Percentiles rank a stretch among this genome's conserved stretches.
Evolutionary conservation across 1,140 invertebrate species (phyloP).

Genomic region (Aricia agestis): DNA sequence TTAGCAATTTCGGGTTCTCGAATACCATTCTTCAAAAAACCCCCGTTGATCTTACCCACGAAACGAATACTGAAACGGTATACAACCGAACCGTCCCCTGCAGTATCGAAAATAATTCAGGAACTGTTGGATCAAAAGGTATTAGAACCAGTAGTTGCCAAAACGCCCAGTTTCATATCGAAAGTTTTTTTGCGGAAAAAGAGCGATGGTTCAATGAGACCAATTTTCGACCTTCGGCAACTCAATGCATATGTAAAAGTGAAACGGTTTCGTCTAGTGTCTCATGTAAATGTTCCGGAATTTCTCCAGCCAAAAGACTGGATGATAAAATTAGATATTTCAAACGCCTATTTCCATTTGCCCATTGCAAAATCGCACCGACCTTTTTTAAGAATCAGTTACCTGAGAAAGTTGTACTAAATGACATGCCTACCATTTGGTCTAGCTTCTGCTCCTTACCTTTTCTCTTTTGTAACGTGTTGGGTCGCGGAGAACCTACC

Average conservation of each 20-base stretch:
- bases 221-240: conserved; percentile 22
- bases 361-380: conserved; percentile 17
- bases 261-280: conserved; percentile 20
- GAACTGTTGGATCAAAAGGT: not conserved
- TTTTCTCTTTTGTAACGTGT: conserved; percentile 26
- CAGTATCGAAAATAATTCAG: conserved; percentile 4
- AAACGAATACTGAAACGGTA: not conserved
- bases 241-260: conserved; percentile 21
- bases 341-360: conserved; percentile 24
- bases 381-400: conserved; percentile 21
- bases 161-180: conserved; percentile 19
- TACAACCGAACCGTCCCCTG: not conserved
- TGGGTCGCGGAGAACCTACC: conserved; percentile 29
- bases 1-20: conserved; percentile 1
- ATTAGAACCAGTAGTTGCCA: not conserved
- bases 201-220: conserved; percentile 17
- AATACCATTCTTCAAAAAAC: conserved; percentile 11
- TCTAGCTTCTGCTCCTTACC: conserved; percentile 20
- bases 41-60: not conserved
- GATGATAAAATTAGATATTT: conserved; percentile 29
- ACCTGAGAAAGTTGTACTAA: conserved; percentile 11
- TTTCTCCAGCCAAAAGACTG: conserved; percentile 25
- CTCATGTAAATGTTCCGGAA: conserved; percentile 13
- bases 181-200: conserved; percentile 22
- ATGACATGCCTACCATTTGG: conserved; percentile 25